phyloP scores from a whole-genome alignment of 2,888 invertebrate genomes.

The Ophraella communa region DNA sequence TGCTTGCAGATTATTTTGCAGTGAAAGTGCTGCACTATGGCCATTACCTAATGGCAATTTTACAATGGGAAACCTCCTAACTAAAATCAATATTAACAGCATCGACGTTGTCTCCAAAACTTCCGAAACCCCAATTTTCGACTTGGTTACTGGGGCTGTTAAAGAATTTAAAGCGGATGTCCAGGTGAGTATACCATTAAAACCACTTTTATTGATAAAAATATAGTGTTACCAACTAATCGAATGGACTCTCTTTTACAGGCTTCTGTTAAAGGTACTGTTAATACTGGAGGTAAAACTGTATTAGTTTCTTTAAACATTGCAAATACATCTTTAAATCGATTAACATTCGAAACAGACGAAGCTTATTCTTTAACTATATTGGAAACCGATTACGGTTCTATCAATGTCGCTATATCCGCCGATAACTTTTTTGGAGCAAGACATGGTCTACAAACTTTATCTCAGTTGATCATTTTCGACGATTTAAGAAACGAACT shows the following conservation, averaged over 20 bases:
- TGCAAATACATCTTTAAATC: slow-evolving; percentile 35
- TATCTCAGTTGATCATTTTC: slow-evolving; percentile 71
- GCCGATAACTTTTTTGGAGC: slow-evolving; percentile 72
- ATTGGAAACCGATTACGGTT: slow-evolving; percentile 57
- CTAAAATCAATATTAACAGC: slow-evolving; percentile 65
- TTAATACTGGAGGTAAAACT: slow-evolving; percentile 56
- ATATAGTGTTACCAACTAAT: no score
- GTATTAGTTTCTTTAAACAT: slow-evolving; percentile 57
- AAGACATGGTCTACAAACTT: slow-evolving; percentile 72
- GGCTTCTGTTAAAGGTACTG: slow-evolving; percentile 33
- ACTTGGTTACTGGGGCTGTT: slow-evolving; percentile 48
- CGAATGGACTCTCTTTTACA: slow-evolving; percentile 6
- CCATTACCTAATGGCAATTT: slow-evolving; percentile 52
- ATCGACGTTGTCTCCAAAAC: slow-evolving; percentile 61
- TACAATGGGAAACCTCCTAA: slow-evolving; percentile 58
- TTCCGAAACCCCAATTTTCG: slow-evolving; percentile 46
- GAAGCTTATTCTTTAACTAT: slow-evolving; percentile 66
- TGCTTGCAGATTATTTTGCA: slow-evolving; percentile 71
- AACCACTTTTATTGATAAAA: no score
- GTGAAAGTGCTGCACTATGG: slow-evolving; percentile 68
- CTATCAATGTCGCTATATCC: slow-evolving; percentile 64
- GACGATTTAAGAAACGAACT: slow-evolving; percentile 69
- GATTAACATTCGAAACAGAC: slow-evolving; percentile 64
- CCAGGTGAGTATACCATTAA: no score
- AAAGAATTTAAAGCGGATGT: slow-evolving; percentile 48